phyloP scores from a whole-genome alignment of 1,140 invertebrate species.

The Aphelenchoides fujianensis region DNA sequence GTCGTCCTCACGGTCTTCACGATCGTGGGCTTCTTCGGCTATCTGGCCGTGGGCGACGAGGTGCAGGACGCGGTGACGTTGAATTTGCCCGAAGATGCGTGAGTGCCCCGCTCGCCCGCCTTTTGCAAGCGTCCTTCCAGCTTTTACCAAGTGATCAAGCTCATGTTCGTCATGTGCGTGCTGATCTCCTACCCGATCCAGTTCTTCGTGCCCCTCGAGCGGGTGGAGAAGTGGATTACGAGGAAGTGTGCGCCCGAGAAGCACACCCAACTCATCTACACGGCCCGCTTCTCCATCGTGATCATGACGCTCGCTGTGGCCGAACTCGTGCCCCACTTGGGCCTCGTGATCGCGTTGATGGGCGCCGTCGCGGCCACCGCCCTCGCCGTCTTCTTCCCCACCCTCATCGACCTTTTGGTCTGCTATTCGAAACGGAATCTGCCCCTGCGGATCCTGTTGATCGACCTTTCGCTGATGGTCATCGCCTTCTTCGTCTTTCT shows the following conservation, averaged over 20 bases:
- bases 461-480: neutral
- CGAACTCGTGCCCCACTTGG: constrained; percentile 52
- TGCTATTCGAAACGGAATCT: neutral
- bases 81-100: constrained; percentile 42
- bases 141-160: constrained; percentile 50
- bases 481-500: neutral
- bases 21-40: constrained; percentile 30
- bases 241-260: constrained; percentile 37
- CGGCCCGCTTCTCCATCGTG: constrained; percentile 40
- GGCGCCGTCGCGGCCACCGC: constrained; percentile 54
- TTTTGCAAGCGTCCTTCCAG: constrained; percentile 30
- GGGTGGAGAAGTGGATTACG: constrained; percentile 51
- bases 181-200: constrained; percentile 52
- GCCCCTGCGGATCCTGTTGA: neutral
- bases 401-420: constrained; percentile 55
- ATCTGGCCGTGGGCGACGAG: constrained; percentile 50
- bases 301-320: constrained; percentile 47
- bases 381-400: constrained; percentile 57
- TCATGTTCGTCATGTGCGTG: constrained; percentile 52
- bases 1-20: constrained; percentile 50
- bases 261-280: constrained; percentile 47
- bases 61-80: constrained; percentile 59
- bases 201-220: constrained; percentile 53
- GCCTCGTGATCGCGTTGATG: constrained; percentile 58
- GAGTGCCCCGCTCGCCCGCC: too few species aligned